phyloP scores from a whole-genome alignment of 2,888 invertebrate genomes.

The Sicus ferrugineus region DNA sequence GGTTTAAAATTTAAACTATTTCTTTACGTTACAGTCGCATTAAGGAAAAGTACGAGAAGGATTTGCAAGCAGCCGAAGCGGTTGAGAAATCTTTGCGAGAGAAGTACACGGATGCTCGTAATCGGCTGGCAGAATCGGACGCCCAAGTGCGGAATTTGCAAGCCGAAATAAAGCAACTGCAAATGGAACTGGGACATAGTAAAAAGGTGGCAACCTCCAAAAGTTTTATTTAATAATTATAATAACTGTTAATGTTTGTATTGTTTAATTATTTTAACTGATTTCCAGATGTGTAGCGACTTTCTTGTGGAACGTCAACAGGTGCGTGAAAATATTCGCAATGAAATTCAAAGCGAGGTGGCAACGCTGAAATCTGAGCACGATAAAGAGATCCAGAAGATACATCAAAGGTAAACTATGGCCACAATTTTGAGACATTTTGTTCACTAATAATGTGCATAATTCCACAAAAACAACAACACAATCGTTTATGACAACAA shows the following conservation, averaged over 20 bases:
- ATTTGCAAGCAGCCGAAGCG: constrained; percentile 73
- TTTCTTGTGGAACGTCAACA: constrained; percentile 68
- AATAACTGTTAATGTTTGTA: background rate
- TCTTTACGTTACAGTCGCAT: constrained; percentile 68
- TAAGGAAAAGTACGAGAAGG: constrained; percentile 79
- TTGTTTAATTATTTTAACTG: background rate
- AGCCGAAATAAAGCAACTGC: constrained; percentile 72
- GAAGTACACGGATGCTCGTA: constrained; percentile 74
- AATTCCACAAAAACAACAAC: background rate
- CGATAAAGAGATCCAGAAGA: constrained; percentile 79
- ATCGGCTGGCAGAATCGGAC: constrained; percentile 72
- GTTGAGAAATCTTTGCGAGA: constrained; percentile 73
- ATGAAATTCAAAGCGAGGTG: constrained; percentile 72
- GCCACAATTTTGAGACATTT: too few relatives aligned
- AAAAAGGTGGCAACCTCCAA: too few relatives aligned
- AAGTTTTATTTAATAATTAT: background rate
- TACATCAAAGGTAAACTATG: constrained; percentile 78
- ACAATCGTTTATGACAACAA: constrained; percentile 3
- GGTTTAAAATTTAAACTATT: background rate
- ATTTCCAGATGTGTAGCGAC: constrained; percentile 65
- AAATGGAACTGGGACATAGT: constrained; percentile 71
- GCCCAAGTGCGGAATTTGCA: constrained; percentile 69
- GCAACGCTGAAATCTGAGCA: constrained; percentile 72
- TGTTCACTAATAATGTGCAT: too few relatives aligned
- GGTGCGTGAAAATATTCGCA: constrained; percentile 69